Evolutionary conservation across 2,797 vertebrate species (phyloP).

Genomic region (Phoeniculus purpureus): DNA sequence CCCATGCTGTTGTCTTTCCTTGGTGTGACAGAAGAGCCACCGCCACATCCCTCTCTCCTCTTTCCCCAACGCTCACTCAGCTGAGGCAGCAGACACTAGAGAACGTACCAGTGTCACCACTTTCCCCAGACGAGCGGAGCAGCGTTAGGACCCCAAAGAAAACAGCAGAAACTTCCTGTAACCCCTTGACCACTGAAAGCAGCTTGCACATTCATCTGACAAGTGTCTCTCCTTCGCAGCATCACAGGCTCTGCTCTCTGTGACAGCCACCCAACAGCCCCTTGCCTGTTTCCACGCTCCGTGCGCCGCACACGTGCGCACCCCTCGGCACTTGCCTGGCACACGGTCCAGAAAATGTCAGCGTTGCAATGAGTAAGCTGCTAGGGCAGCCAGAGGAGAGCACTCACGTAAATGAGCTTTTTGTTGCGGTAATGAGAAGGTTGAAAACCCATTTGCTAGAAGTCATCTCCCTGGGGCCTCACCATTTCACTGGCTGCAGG

Average conservation of each 20-base stretch:
- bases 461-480: constrained; percentile 51
- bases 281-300: neutral
- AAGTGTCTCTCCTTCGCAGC: neutral
- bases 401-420: constrained; percentile 60
- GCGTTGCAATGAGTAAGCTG: constrained; percentile 57
- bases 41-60: neutral
- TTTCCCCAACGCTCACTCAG: neutral
- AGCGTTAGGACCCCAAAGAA: neutral
- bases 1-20: neutral
- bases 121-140: neutral
- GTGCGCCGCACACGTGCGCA: neutral
- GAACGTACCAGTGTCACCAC: neutral
- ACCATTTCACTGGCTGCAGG: constrained; percentile 40
- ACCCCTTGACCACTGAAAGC: constrained; percentile 29
- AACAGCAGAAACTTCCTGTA: constrained; percentile 10
- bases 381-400: constrained; percentile 45
- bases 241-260: neutral
- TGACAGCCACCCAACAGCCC: neutral
- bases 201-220: constrained; percentile 30
- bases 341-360: constrained; percentile 60
- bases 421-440: constrained; percentile 56
- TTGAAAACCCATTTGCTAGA: constrained; percentile 44
- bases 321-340: constrained; percentile 32
- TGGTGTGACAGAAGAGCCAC: neutral
- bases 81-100: neutral